Conservation (phyloP, 2,113 vertebrate genomes). For the Tragelaphus strepsiceros region DNA sequence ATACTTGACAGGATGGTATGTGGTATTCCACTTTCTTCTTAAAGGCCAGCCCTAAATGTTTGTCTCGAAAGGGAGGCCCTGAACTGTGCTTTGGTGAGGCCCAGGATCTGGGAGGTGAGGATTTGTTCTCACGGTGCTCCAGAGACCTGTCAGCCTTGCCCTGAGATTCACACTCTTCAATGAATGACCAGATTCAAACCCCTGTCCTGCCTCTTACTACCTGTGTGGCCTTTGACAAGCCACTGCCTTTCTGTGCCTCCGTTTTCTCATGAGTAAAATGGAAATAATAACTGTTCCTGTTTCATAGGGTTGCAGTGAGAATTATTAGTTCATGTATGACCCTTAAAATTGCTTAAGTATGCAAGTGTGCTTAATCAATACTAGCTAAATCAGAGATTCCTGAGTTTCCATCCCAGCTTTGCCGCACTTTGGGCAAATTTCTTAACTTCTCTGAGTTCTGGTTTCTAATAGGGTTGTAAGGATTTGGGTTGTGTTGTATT, state of each 20-base stretch:
- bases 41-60: not conserved
- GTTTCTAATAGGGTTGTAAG: not conserved
- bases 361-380: not conserved
- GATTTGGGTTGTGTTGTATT: not conserved
- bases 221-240: not conserved
- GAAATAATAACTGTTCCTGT: not conserved
- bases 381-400: not conserved
- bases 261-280: not conserved
- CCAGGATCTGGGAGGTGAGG: not conserved
- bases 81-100: not conserved
- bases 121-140: not conserved
- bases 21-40: not conserved
- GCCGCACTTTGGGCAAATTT: not conserved
- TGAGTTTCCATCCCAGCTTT: not conserved
- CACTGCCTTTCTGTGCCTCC: not conserved
- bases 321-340: not conserved
- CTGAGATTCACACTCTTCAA: not conserved
- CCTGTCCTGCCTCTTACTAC: not conserved
- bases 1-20: not conserved
- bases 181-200: not conserved
- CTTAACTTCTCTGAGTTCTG: not conserved
- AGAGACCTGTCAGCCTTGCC: not conserved
- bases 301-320: not conserved
- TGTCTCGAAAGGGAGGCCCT: not conserved
- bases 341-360: not conserved